Evolutionary conservation across 2,888 invertebrate species (phyloP), one percentile per base, ranked within the genome.

Genomic region (Drosophila birchii): DNA sequence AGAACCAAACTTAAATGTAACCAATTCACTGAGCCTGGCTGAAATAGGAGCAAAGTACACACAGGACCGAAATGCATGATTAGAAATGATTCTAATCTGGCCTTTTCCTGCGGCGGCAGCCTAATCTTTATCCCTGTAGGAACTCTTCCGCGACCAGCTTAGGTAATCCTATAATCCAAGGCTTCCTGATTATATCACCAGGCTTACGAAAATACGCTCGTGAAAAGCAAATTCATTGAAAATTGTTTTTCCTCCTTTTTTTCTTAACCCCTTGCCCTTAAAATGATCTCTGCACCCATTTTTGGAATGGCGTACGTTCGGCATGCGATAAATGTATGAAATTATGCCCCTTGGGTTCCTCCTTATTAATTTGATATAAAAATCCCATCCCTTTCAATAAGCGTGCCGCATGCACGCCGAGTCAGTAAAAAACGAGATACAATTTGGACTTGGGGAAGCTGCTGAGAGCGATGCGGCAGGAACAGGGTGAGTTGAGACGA

Each of bases 341-440:
- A 32, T 20, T 8, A 34, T 12, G 32, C 38, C n/a, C 26, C 44
- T 54, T 53, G 36, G 62, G 56, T 57, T 53, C 57, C 36, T 54
- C 36, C 41, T 57, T 78, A 80, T 88, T 80, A 86, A 86, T 75
- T 84, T 81, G 73, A 88, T 88, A 87, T 80, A 75, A 88, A 84
- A 75, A 59, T 36, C 32, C 23, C 44, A 43, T 54, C 47, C 61
- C 38, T 58, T 32, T 49, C 11, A 9, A 36, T 57, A 55, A 63
- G 82, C 75, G 79, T 86, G 78, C 78, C 78, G 71, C 70, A 55
- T 14, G 20, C 29, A 47, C 8, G 59, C 39, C 63, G 23, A 18
- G 68, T 51, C 62, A 58, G 47, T 76, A 81, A 81, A 81, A 75
- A 47, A 53, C n/a, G 16, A 58, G 34, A 34, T 29, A 44, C 54